Percentiles rank a stretch among this genome's conserved stretches.
Evolutionary conservation across 2,888 invertebrate genomes (phyloP).

Genomic region (Monochamus alternatus): DNA sequence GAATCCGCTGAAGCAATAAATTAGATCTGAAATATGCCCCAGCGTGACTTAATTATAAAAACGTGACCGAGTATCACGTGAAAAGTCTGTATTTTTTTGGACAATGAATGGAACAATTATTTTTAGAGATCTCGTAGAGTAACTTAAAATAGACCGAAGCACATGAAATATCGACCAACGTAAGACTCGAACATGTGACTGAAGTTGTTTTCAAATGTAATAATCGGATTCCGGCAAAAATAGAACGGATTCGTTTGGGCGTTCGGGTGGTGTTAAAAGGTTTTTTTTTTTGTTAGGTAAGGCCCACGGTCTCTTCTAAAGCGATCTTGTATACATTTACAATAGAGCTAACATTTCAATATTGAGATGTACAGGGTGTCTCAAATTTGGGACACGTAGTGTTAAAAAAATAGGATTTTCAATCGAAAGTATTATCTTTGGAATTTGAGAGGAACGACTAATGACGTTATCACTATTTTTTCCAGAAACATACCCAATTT

Average conservation of each 20-base stretch:
- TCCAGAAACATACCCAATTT: no score
- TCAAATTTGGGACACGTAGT: no score
- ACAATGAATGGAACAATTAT: slow-evolving; percentile 36
- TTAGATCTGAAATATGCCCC: background rate
- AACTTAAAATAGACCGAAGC: slow-evolving; percentile 32
- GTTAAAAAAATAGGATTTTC: no score
- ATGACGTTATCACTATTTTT: no score
- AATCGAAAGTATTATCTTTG: no score
- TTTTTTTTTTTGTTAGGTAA: slow-evolving; percentile 22
- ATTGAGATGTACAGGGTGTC: no score
- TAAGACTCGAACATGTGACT: slow-evolving; percentile 32
- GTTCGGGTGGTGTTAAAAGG: slow-evolving; percentile 14
- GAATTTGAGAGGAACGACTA: no score
- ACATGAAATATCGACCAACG: slow-evolving; percentile 30
- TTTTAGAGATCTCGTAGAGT: slow-evolving; percentile 35
- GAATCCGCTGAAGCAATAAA: background rate
- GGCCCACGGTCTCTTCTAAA: slow-evolving; percentile 6
- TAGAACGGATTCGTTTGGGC: slow-evolving; percentile 13
- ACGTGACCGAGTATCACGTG: slow-evolving; percentile 31
- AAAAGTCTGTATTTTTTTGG: slow-evolving; percentile 36
- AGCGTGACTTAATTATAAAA: slow-evolving; percentile 21
- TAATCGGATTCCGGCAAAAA: slow-evolving; percentile 18
- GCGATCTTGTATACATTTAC: background rate
- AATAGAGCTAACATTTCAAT: no score
- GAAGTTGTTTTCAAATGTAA: slow-evolving; percentile 21